These are phyloP conservation scores for Temnothorax ravouxi DNA, from an alignment of 2,888 invertebrate species.

Conservation along the genomic window DNA sequence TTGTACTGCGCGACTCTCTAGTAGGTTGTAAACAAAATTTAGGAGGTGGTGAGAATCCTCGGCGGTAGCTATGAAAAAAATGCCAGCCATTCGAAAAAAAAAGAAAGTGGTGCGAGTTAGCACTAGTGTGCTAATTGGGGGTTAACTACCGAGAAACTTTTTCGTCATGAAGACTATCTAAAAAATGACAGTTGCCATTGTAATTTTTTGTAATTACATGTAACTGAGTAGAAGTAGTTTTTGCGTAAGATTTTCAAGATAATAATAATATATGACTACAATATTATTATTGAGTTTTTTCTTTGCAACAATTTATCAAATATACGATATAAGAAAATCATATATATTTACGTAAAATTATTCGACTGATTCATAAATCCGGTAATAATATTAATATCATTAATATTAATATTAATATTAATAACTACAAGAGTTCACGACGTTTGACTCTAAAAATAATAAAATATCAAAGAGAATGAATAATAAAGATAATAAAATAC, in stretches of 20 bases:
- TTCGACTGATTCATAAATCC: neutral
- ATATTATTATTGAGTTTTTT: neutral
- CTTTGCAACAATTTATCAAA: neutral
- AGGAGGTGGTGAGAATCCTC: no score
- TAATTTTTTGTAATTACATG: neutral
- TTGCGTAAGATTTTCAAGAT: neutral
- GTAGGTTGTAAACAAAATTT: no score
- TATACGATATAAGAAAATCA: neutral
- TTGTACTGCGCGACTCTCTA: no score
- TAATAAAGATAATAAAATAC: conserved; percentile 6
- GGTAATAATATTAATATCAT: neutral
- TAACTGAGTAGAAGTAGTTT: neutral
- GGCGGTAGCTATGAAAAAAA: no score
- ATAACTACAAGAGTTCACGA: neutral
- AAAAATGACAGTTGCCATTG: neutral
- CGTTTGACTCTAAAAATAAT: neutral
- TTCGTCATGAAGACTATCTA: neutral
- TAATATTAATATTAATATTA: neutral
- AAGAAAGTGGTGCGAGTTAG: no score
- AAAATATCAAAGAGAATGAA: neutral
- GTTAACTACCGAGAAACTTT: neutral
- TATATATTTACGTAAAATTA: neutral
- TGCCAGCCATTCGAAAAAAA: no score
- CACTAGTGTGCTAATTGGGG: no score
- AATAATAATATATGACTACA: neutral